Percentiles rank a stretch among this genome's conserved stretches.
Conservation (phyloP, 2,888 invertebrate species). For the Mythimna loreyi region DNA sequence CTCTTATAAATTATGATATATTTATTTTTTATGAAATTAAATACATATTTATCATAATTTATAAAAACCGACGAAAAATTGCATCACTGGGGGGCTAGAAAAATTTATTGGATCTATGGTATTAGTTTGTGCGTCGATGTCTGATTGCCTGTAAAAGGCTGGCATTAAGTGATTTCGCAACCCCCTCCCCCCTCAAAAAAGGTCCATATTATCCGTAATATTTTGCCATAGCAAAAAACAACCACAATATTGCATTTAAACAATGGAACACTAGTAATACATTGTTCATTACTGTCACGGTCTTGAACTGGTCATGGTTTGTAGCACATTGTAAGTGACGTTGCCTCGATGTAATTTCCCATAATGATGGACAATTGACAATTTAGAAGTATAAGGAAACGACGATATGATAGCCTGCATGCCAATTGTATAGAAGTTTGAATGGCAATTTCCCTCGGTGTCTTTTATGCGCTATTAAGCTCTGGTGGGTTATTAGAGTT, state of each 20-base stretch:
- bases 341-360: slow-evolving; percentile 29
- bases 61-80: too few relatives aligned
- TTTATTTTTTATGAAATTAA: too few relatives aligned
- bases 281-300: slow-evolving; percentile 29
- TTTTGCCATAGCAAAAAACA: not conserved
- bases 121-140: too few relatives aligned
- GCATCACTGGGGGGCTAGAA: too few relatives aligned
- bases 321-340: slow-evolving; percentile 26
- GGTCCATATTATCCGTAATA: too few relatives aligned
- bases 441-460: slow-evolving; percentile 3
- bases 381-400: slow-evolving; percentile 14
- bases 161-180: too few relatives aligned
- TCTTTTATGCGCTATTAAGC: not conserved
- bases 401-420: not conserved
- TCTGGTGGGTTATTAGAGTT: not conserved
- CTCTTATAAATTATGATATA: too few relatives aligned
- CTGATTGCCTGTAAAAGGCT: too few relatives aligned
- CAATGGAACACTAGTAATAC: slow-evolving; percentile 26
- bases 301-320: slow-evolving; percentile 34
- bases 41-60: too few relatives aligned
- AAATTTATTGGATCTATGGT: too few relatives aligned
- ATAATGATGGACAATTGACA: slow-evolving; percentile 27
- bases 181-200: too few relatives aligned
- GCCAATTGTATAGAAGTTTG: slow-evolving; percentile 4
- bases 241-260: slow-evolving; percentile 1